Base-by-base conservation (phyloP, 2,888 invertebrate genomes). In the Eupithecia centaureata region DNA sequence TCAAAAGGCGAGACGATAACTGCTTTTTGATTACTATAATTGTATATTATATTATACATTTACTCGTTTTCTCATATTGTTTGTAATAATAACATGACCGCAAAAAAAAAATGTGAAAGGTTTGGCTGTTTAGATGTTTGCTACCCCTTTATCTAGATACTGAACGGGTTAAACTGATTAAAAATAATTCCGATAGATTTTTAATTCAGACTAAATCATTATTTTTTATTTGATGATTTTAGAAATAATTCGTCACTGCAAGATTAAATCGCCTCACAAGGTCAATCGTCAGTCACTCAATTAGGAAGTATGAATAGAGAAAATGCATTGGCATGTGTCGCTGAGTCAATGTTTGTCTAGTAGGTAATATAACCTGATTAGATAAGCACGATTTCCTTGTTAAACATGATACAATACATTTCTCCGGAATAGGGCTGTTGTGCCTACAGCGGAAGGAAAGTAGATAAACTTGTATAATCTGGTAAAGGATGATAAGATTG, bases 361-460 rank as follows among this genome's bases (percentile, higher is more conserved):
- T 22, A 3, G 18, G 8, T 10, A 42, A 18, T n/a, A n/a, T n/a
- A 42, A 47, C 12, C 47, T 47, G 47, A 47, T 47, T 47, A 47
- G 47, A 47, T 47, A 47, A 10, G 18, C 47, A 47, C n/a, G 22
- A 47, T 47, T 47, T 47, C 47, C 22, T 18, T 12, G 47, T 47
- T 47, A 47, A 18, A 47, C 47, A 22, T 52, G 52, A 27, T 15
- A 27, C 27, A 7, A 27, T 52, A 52, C 4, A 27, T 52, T 52
- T 52, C 27, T 52, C 25, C 27, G 27, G 15, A 52, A 27, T 47
- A 52, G 13, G 13, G 52, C 3, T 12, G 52, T 5, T 12, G 52
- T 25, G 25, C 52, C 15, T n/a, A n/a, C n/a, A 52, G 51, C 25
- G 52, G 52, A 27, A 27, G 52, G 52, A 52, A 52, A 52, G 52